These are phyloP conservation scores for Drosophila planitibia DNA, from an alignment of 2,888 invertebrate genomes.

Conservation along the genomic window DNA sequence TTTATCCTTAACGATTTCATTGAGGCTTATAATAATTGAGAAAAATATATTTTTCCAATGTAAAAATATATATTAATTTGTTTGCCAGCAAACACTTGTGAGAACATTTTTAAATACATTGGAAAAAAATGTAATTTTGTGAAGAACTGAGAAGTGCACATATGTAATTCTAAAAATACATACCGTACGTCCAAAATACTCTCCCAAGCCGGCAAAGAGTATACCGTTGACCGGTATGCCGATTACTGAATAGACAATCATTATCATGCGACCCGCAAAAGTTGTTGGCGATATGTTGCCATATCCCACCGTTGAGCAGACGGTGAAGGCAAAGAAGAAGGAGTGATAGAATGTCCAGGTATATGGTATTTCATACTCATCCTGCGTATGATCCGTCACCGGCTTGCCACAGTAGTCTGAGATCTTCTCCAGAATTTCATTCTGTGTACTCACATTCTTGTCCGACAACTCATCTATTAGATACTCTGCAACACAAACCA, in stretches of 20 bases:
- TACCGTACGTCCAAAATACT: conserved; percentile 93
- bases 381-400: conserved; percentile 88
- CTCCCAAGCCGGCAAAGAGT: conserved; percentile 92
- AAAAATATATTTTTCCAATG: background rate
- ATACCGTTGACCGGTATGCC: conserved; percentile 88
- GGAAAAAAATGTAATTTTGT: background rate
- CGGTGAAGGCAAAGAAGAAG: conserved; percentile 95
- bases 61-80: background rate
- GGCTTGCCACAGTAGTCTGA: conserved; percentile 91
- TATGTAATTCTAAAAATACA: conserved; percentile 65
- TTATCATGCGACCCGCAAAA: conserved; percentile 91
- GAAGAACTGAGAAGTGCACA: background rate
- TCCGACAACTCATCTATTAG: conserved; percentile 78
- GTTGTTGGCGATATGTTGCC: conserved; percentile 95
- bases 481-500: conserved; percentile 73
- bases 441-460: conserved; percentile 78
- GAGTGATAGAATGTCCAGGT: conserved; percentile 97
- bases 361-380: conserved; percentile 87
- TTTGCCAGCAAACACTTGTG: background rate
- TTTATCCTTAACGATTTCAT: background rate
- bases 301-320: conserved; percentile 96
- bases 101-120: background rate
- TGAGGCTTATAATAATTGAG: background rate
- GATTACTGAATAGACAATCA: conserved; percentile 94
- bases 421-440: conserved; percentile 86